Percentiles rank a stretch among this genome's conserved stretches.
Evolutionary conservation across 2,113 vertebrate species (phyloP).

Genomic region (Chroicocephalus ridibundus): DNA sequence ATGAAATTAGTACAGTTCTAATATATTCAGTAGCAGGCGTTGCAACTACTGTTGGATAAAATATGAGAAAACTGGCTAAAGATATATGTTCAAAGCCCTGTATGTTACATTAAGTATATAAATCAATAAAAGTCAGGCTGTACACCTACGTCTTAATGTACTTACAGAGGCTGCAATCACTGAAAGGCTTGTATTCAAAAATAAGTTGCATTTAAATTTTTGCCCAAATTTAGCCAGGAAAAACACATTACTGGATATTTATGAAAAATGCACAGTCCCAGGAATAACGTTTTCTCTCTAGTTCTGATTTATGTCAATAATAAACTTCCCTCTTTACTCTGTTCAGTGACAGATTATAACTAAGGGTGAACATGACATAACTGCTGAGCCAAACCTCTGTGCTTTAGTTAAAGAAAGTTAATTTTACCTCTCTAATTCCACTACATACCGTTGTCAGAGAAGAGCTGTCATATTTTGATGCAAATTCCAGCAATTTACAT

Average conservation of each 20-base stretch:
- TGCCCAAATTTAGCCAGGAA: not conserved
- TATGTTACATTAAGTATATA: not conserved
- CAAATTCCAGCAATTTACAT: conserved; percentile 57
- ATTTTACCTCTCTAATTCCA: conserved; percentile 24
- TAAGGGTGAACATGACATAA: not conserved
- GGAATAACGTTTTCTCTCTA: not conserved
- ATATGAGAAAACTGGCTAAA: not conserved
- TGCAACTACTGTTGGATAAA: not conserved
- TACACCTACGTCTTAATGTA: not conserved
- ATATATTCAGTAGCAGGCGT: not conserved
- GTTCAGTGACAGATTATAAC: not conserved
- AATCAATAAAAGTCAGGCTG: not conserved
- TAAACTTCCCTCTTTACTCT: not conserved
- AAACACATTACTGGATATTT: not conserved
- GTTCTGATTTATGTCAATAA: not conserved
- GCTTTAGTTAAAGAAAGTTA: not conserved
- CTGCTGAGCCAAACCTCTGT: not conserved
- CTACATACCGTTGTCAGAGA: conserved; percentile 59
- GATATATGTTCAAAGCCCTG: not conserved
- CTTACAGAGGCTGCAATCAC: not conserved
- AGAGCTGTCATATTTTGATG: conserved; percentile 54
- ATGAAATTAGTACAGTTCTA: not conserved
- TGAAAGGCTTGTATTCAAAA: conserved; percentile 13
- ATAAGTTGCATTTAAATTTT: not conserved
- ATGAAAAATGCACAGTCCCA: not conserved